Evolutionary conservation across 2,113 vertebrate species (phyloP), one percentile per base, ranked within the genome.

Genomic region (Lophura nycthemera): DNA sequence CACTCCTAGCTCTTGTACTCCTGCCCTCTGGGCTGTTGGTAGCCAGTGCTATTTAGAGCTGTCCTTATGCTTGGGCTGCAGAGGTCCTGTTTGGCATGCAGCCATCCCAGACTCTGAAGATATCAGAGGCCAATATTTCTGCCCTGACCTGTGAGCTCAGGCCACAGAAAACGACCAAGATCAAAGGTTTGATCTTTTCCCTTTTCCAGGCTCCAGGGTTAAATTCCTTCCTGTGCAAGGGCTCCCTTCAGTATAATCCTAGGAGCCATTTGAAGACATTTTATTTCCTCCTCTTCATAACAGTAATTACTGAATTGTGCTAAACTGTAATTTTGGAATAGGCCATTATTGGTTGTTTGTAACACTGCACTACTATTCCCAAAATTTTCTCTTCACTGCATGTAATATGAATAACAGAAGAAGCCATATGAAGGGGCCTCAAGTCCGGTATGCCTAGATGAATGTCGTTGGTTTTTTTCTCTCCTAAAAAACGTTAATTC

Each of bases 81-180:
- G 76, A 95, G 69, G 83, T 89, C 80, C 83, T 64, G 40, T 65
- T 57, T 97, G 94, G 92, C 94, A 42, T 14, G 30, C 76, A 86
- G 90, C 95, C 94, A 95, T 77, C 38, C 60, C 57, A 69, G 48
- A 65, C 95, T 96, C 83, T 75, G 88, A 81, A 83, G 89, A 90
- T 29, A 85, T 30, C 60, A 77, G 77, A 91, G 86, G 70, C 88
- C 79, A 94, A 42, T 48, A 40, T 42, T 95, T 77, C 88, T 95
- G 91, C 86, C 65, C 73, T 88, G 50, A 95, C 78, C 84, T 74
- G 71, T 38, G 25, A 22, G 8, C 75, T 93, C 56, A 50, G 71
- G 87, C 64, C 5, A 0, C 30, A 74, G 73, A 52, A 83, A 95
- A 88, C 64, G 16, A 86, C 75, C 83, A 75, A 89, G 88, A 94